Percentiles rank a stretch among this genome's conserved stretches.
phyloP scores from a whole-genome alignment of 2,888 invertebrate genomes.

The Caenorhabditis becei region DNA sequence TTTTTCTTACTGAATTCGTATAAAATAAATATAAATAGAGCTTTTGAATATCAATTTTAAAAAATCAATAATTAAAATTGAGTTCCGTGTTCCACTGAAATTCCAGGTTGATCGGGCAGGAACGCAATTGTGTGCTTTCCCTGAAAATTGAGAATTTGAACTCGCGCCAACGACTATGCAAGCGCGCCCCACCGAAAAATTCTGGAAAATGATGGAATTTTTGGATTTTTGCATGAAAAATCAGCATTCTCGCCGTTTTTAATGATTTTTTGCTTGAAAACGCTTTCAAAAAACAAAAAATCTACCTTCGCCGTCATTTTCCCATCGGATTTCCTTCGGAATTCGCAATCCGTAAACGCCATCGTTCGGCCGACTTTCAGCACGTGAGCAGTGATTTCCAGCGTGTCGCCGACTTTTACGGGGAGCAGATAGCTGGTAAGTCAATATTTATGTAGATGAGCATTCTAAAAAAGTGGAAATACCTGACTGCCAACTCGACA shows the following conservation, averaged over 20 bases:
- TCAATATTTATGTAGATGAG: neutral
- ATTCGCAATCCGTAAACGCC: slow-evolving; percentile 78
- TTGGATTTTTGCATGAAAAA: neutral
- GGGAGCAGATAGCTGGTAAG: slow-evolving; percentile 78
- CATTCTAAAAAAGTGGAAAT: no score
- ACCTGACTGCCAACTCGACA: slow-evolving; percentile 77
- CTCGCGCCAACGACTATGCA: no score
- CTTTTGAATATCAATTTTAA: neutral
- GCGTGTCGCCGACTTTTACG: slow-evolving; percentile 75
- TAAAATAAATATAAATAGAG: no score
- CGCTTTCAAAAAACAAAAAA: no score
- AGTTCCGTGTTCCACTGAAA: slow-evolving; percentile 57
- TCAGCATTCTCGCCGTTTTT: no score
- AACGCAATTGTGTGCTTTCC: slow-evolving; percentile 70
- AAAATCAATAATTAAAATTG: slow-evolving; percentile 42
- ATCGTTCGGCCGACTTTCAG: slow-evolving; percentile 77
- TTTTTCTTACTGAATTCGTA: no score
- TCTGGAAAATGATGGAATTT: no score
- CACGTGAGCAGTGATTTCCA: slow-evolving; percentile 75
- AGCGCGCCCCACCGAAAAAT: no score
- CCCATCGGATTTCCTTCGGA: slow-evolving; percentile 76
- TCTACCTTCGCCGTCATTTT: slow-evolving; percentile 75
- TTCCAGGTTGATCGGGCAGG: slow-evolving; percentile 62
- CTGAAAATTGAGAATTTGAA: no score
- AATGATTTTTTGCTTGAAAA: no score